Conservation (phyloP, 1,140 invertebrate species). For the Propsilocerus akamusi region DNA sequence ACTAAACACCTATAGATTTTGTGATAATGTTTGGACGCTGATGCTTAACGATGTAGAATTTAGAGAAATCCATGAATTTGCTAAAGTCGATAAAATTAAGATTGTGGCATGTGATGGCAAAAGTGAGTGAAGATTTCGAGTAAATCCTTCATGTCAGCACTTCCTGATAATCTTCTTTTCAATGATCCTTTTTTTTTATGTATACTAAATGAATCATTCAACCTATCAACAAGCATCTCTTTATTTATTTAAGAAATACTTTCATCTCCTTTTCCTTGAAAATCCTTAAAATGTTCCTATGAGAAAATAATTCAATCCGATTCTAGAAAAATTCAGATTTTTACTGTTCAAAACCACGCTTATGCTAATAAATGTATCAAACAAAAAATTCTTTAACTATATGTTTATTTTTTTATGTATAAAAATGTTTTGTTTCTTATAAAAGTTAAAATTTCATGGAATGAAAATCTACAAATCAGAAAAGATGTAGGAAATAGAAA, state of each 20-base stretch:
- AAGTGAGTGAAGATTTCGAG: slow-evolving; percentile 37
- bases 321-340: too few species aligned
- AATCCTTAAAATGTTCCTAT: background rate
- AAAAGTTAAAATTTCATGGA: too few species aligned
- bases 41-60: slow-evolving; percentile 93
- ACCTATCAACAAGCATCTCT: background rate
- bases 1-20: slow-evolving; percentile 96
- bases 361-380: too few species aligned
- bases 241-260: background rate
- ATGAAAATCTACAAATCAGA: too few species aligned
- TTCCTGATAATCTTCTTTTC: too few species aligned
- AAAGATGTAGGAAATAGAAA: too few species aligned
- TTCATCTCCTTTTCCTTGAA: background rate
- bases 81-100: slow-evolving; percentile 94
- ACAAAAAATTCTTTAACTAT: too few species aligned
- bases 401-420: too few species aligned
- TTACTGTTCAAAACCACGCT: too few species aligned
- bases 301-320: background rate
- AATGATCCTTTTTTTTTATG: too few species aligned
- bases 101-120: slow-evolving; percentile 99
- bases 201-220: background rate
- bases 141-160: too few species aligned
- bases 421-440: too few species aligned
- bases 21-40: slow-evolving; percentile 99
- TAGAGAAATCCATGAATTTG: slow-evolving; percentile 84